Evolutionary conservation across 2,888 invertebrate species (phyloP), one percentile per base, ranked within the genome.

Genomic region (Tridacna gigas): DNA sequence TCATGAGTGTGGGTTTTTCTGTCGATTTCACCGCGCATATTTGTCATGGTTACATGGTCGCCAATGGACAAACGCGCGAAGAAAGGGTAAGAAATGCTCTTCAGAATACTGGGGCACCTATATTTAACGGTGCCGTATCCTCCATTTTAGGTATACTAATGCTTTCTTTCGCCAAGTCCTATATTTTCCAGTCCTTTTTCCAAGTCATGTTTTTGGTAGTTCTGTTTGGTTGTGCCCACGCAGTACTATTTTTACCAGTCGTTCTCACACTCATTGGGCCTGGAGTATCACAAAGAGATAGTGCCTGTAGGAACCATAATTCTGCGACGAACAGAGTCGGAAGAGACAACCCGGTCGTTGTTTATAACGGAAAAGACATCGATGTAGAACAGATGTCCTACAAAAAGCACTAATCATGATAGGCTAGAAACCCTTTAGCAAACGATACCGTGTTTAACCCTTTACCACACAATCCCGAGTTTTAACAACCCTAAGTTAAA

Each of bases 1-100:
- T 94, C 60, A 92, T 94, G 90, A 91, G 91, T 60, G 90, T 93
- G 15, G 93, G 93, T 0, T 93, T 93, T 86, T 91, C 92, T 45
- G 92, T 93, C 12, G 93, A 93, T 77, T 92, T 90, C 80, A 89
- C 89, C 56, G 90, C 90, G 7, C 91, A 92, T 81, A 89, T 92
- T 9, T 90, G 90, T 51, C 89, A 91, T 71, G 91, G 89, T 7
- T 92, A 86, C 80, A 88, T 91, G 81, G 76, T 84, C 13, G 80
- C 86, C 5, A 77, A 86, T 0, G 77, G 84, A 18, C 37, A 51
- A 26, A 74, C 78, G 25, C 69, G 89, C 48, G 66, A 86, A 5
- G 88, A 78, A 2, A 75, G 85, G 0, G 88, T 89, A 0, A 26
- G 56, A 13, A 84, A 80, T 26, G 90, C 91, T 22, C 80, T 92